Evolutionary conservation across 1,140 invertebrate species (phyloP).

Genomic region (Cryptotermes secundus): DNA sequence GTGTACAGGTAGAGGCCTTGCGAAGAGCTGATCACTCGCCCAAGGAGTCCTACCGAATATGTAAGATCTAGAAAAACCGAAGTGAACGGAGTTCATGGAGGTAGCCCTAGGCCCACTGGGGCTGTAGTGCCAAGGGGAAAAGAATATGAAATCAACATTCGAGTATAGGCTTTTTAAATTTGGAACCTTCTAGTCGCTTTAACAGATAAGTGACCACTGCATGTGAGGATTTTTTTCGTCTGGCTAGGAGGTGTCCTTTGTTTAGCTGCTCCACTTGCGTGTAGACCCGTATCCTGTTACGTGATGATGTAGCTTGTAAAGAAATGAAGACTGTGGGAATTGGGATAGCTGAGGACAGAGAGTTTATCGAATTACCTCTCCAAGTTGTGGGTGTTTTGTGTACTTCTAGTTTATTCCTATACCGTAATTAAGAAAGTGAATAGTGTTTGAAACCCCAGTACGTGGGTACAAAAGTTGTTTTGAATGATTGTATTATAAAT

Average conservation of each 20-base stretch:
- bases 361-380: not conserved
- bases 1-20: too few species aligned
- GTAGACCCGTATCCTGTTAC: not conserved
- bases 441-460: not conserved
- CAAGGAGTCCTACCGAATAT: too few species aligned
- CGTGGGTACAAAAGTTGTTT: not conserved
- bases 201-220: not conserved
- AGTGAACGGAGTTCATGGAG: too few species aligned
- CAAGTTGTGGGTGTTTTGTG: constrained; percentile 15
- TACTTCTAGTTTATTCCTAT: not conserved
- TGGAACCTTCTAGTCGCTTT: too few species aligned
- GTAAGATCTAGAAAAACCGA: too few species aligned
- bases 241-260: not conserved
- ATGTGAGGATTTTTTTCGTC: not conserved
- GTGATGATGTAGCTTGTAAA: not conserved
- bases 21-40: too few species aligned
- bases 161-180: too few species aligned
- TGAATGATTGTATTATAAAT: constrained; percentile 13
- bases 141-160: too few species aligned
- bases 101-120: too few species aligned
- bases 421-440: constrained; percentile 12
- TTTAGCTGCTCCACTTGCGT: not conserved
- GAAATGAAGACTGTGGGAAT: constrained; percentile 8
- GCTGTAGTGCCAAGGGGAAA: too few species aligned
- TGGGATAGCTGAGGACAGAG: not conserved